phyloP scores from a whole-genome alignment of 2,888 invertebrate species.

The Ornithoptera priamus region DNA sequence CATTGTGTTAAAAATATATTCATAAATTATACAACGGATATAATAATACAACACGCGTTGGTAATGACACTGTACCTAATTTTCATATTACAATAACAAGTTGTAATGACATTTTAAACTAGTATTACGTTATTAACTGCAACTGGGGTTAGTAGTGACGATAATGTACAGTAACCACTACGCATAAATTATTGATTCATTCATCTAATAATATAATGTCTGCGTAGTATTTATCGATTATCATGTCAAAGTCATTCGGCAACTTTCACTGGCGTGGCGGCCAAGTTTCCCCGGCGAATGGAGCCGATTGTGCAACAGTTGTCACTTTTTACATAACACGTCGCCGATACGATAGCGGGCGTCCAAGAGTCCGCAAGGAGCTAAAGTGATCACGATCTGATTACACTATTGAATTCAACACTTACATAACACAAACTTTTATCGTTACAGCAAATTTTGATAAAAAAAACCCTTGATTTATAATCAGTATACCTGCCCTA shows the following conservation, averaged over 20 bases:
- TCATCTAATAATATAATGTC: constrained; percentile 40
- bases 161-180: constrained; percentile 3
- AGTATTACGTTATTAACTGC: constrained; percentile 8
- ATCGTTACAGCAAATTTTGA: not conserved
- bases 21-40: not conserved
- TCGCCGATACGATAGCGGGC: constrained; percentile 30
- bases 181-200: constrained; percentile 6
- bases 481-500: not conserved
- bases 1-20: not conserved
- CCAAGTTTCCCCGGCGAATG: constrained; percentile 75
- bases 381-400: not conserved
- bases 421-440: constrained; percentile 1
- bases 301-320: constrained; percentile 75
- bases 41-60: constrained; percentile 19
- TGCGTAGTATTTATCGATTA: constrained; percentile 45
- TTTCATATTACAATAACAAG: constrained; percentile 15
- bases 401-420: not conserved
- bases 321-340: constrained; percentile 74
- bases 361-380: constrained; percentile 28
- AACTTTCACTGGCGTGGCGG: constrained; percentile 76
- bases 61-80: constrained; percentile 28
- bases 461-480: not conserved
- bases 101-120: constrained; percentile 21
- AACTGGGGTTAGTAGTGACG: constrained; percentile 15
- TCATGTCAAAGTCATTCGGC: constrained; percentile 72